Conservation (phyloP, 2,888 invertebrate genomes). For the Drosophila phalerata region DNA sequence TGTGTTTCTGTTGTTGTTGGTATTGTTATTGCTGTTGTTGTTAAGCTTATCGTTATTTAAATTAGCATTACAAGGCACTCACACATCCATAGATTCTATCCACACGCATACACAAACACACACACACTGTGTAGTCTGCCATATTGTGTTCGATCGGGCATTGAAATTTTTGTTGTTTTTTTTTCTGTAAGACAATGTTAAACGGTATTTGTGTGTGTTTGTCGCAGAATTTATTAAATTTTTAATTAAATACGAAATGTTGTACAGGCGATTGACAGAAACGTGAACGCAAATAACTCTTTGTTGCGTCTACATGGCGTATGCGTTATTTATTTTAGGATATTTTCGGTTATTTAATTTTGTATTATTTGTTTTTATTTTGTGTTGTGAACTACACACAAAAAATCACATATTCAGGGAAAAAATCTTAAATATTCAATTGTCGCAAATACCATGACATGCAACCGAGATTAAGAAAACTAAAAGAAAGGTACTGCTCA, state of each 20-base stretch:
- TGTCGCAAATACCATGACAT: slow-evolving; percentile 1
- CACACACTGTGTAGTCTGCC: slow-evolving; percentile 35
- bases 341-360: background rate
- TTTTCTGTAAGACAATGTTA: slow-evolving; percentile 18
- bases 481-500: background rate
- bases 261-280: slow-evolving; percentile 56
- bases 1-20: slow-evolving; percentile 47
- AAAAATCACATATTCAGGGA: background rate
- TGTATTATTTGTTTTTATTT: slow-evolving; percentile 4
- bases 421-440: slow-evolving; percentile 22
- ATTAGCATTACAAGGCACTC: slow-evolving; percentile 77
- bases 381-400: background rate
- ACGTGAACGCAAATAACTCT: slow-evolving; percentile 16
- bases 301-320: slow-evolving; percentile 3
- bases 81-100: slow-evolving; percentile 22
- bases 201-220: slow-evolving; percentile 37
- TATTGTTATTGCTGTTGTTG: slow-evolving; percentile 55
- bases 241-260: slow-evolving; percentile 65
- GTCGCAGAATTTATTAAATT: slow-evolving; percentile 60
- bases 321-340: slow-evolving; percentile 30
- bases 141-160: slow-evolving; percentile 56
- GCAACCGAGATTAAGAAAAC: background rate
- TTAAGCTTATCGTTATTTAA: slow-evolving; percentile 78
- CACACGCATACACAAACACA: slow-evolving; percentile 14
- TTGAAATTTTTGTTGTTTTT: slow-evolving; percentile 33